Conservation (phyloP, 2,888 invertebrate species). For the Xestia c-nigrum region DNA sequence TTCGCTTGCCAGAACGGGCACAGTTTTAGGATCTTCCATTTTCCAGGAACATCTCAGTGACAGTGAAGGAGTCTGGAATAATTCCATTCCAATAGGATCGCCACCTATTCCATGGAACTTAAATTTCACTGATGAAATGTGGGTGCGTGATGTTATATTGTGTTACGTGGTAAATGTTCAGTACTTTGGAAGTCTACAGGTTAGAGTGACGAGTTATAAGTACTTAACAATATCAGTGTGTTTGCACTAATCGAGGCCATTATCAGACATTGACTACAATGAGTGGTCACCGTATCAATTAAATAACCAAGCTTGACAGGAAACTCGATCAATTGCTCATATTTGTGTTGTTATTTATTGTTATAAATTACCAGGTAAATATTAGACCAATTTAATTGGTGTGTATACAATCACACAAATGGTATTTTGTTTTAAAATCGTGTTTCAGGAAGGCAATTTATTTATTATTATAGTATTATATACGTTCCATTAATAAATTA, state of each 20-base stretch:
- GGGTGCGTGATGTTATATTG: not conserved
- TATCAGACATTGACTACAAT: conserved; percentile 1
- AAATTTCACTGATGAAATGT: not conserved
- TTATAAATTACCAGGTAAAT: not conserved
- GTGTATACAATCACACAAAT: not conserved
- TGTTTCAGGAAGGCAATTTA: not conserved
- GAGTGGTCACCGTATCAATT: not conserved
- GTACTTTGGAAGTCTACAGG: not conserved
- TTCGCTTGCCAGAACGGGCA: too few species aligned
- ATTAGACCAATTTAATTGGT: not conserved
- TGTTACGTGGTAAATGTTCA: not conserved
- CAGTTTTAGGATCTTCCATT: too few species aligned
- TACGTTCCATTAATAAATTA: too few species aligned
- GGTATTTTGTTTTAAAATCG: not conserved
- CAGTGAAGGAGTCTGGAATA: not conserved
- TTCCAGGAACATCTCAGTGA: not conserved
- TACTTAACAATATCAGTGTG: not conserved
- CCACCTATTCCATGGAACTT: not conserved
- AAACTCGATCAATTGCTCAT: conserved; percentile 22
- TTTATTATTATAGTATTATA: too few species aligned
- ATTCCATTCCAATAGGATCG: not conserved
- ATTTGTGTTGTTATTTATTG: not conserved
- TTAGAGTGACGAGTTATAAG: not conserved
- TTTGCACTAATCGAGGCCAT: not conserved
- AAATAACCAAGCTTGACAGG: not conserved